Percentiles rank a stretch among this genome's conserved stretches.
Evolutionary conservation across 2,888 invertebrate genomes (phyloP).

Genomic region (Cordilura impudica): DNA sequence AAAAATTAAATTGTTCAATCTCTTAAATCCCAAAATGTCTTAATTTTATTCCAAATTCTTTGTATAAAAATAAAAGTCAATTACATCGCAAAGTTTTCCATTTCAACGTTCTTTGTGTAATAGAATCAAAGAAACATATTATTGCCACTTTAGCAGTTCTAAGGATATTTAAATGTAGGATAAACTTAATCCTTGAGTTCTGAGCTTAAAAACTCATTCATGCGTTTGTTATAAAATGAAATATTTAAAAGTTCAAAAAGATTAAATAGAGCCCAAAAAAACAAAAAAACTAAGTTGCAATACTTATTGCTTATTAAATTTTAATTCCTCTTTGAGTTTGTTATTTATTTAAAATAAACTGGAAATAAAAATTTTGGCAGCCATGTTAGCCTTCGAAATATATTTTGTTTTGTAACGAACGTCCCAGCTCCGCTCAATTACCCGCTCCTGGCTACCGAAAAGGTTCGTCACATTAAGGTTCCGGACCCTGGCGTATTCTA

Average conservation of each 20-base stretch:
- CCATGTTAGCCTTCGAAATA: no score
- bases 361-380: no score
- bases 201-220: conserved; percentile 23
- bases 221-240: conserved; percentile 40
- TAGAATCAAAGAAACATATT: conserved; percentile 25
- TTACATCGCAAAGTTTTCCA: conserved; percentile 5
- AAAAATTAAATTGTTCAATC: conserved; percentile 7
- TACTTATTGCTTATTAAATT: not conserved
- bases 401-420: no score
- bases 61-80: conserved; percentile 5
- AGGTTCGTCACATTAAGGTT: no score
- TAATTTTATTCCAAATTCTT: not conserved
- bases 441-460: no score
- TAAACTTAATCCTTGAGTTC: conserved; percentile 29
- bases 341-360: not conserved
- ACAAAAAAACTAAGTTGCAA: conserved; percentile 16
- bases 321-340: not conserved
- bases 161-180: conserved; percentile 10
- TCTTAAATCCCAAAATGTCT: not conserved
- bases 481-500: no score
- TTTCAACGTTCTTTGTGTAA: not conserved
- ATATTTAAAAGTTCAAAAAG: conserved; percentile 32
- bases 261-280: conserved; percentile 20
- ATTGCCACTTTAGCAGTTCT: conserved; percentile 34
- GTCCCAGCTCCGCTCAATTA: no score